Conservation (phyloP, 2,888 invertebrate genomes). For the Galerucella nymphaeae region DNA sequence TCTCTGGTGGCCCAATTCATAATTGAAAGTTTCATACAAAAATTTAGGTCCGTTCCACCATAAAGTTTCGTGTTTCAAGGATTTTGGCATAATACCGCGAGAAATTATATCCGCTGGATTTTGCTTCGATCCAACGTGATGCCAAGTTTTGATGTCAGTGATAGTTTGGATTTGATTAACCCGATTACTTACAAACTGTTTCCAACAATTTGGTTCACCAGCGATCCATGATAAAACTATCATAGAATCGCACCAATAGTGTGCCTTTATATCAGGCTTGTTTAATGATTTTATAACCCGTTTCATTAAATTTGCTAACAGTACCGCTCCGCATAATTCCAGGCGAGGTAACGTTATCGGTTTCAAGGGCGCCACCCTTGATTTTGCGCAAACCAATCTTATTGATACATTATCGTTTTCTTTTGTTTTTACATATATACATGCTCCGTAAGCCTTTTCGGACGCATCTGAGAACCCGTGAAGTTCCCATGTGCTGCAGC, state of each 20-base stretch:
- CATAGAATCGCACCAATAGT: constrained; percentile 43
- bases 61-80: background rate
- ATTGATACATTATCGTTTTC: background rate
- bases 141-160: constrained; percentile 29
- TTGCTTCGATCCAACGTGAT: constrained; percentile 30
- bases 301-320: constrained; percentile 7
- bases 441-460: constrained; percentile 35
- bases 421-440: too few relatives aligned
- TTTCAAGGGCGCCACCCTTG: constrained; percentile 36
- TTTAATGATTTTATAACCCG: background rate
- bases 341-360: constrained; percentile 29
- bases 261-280: constrained; percentile 7
- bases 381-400: constrained; percentile 34
- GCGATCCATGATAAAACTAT: constrained; percentile 42
- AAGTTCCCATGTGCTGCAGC: constrained; percentile 21
- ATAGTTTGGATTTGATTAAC: constrained; percentile 40
- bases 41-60: constrained; percentile 14
- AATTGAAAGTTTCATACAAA: background rate
- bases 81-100: constrained; percentile 15
- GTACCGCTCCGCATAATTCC: too few relatives aligned
- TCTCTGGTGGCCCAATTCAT: background rate
- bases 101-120: too few relatives aligned
- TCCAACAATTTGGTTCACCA: constrained; percentile 33
- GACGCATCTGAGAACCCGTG: constrained; percentile 45
- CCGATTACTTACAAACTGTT: constrained; percentile 42